Evolutionary conservation across 1,140 invertebrate species (phyloP), one percentile per base, ranked within the genome.

Genomic region (Drosophila triauraria): DNA sequence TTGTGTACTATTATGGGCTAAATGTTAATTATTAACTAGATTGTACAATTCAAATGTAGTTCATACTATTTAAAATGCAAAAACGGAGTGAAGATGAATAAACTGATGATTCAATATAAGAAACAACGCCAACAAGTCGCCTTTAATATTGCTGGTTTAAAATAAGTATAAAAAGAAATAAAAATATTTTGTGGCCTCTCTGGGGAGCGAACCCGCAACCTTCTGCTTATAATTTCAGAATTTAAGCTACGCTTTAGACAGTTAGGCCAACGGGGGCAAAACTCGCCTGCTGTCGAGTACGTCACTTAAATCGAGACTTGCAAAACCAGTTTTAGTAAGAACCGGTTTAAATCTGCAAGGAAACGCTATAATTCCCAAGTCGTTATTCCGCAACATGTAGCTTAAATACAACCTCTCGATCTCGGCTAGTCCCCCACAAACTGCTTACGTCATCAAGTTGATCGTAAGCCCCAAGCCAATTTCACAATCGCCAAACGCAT

Each of bases 21-120:
- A 90, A 88, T 90, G 84, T 88, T 88, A 87, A 88, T 83, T 88
- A 88, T 80, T 87, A 87, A 87, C 63, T 87, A 87, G 83, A 87
- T 80, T 87, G 83, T 87, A 87, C 68, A 88, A 88, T 87, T 87
- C 83, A 87, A 87, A 88, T 88, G 83, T 87, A 87, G 83, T 88
- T 87, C 80, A 88, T 87, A 87, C 85, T 87, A 87, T 87, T 87
- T 87, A 87, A 87, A 88, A 81, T 71, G 80, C 79, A 82, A 82
- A 76, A 62, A 78, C 75, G 75, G 76, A 78, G 75, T 78, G 75
- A 78, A 78, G 76, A 78, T 71, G 76, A 78, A 78, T 71, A 78
- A 78, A 71, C 60, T 69, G 60, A 75, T 51, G 65, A 78, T 78
- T 69, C 51, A 76, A 58, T 50, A 78, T 78, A 68, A 78, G 75